Evolutionary conservation across 2,797 vertebrate species (phyloP), one percentile per base, ranked within the genome.

Genomic region (Oreonectes daqikongensis): DNA sequence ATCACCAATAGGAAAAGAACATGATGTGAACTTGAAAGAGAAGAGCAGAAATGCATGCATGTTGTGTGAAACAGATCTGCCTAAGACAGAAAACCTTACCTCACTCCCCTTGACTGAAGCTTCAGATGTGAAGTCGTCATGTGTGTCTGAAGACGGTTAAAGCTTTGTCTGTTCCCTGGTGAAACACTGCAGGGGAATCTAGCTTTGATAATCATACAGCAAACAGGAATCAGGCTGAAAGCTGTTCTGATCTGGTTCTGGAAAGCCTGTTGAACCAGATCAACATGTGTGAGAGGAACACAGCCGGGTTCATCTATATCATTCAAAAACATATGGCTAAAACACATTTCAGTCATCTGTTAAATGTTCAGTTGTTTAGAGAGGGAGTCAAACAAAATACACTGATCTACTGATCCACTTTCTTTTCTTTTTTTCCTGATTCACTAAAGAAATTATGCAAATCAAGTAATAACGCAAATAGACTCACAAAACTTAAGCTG

Each of bases 221-320:
- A 79, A 74, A 63, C 72, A 69, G 20, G 46, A 60, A 42, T 74
- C 52, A 64, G 50, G 40, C 22, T 9, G 68, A 42, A 48, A 64
- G 42, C 68, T 64, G 75, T 69, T 55, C n/a, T 70, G 40, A 35
- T 35, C 32, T 35, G 32, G 32, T 71, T 22, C 28, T 68, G 32
- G 46, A 79, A 68, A 69, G n/a, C 59, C 22, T 72, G 61, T 59
- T 72, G 64, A 40, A 11, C 24, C 24, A 59, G 63, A 66, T 11
- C 52, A 69, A 18, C 52, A 64, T 63, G 65, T 73, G 53, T 63
- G 71, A 67, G 38, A 72, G 69, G 72, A 71, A 50, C 69, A 59
- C 15, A 52, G 48, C 28, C 59, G 26, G 32, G 48, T 68, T 35
- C 44, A 50, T 72, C 64, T n/a, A n/a, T n/a, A n/a, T 61, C n/a